These are phyloP conservation scores for Prietella phreatophila DNA, from an alignment of 2,113 vertebrate genomes.

Conservation along the genomic window DNA sequence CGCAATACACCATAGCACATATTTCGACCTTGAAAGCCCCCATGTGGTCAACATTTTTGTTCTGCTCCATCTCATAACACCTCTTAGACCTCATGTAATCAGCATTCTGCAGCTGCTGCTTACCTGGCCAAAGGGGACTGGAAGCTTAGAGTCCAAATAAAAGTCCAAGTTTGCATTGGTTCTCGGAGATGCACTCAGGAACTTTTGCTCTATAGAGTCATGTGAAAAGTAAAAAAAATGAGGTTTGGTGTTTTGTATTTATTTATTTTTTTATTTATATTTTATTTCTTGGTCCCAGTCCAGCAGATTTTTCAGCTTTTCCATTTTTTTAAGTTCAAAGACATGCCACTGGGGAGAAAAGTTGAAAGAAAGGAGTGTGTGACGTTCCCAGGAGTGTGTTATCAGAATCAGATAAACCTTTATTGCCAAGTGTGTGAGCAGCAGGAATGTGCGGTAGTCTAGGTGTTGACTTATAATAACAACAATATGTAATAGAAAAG, in stretches of 20 bases:
- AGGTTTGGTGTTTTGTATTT: neutral
- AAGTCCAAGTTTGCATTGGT: neutral
- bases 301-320: neutral
- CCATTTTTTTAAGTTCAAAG: neutral
- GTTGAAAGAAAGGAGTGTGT: neutral
- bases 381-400: neutral
- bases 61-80: neutral
- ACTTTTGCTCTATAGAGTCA: neutral
- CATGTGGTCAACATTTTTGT: neutral
- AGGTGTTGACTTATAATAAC: neutral
- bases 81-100: conserved; percentile 11
- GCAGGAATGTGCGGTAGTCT: neutral
- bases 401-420: neutral
- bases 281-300: neutral
- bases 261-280: neutral
- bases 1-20: neutral
- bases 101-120: conserved; percentile 10
- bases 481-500: neutral
- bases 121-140: neutral
- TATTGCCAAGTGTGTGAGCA: neutral
- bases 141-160: neutral
- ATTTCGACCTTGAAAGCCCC: neutral
- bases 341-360: neutral
- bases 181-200: neutral
- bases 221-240: neutral